Percentiles rank a stretch among this genome's conserved stretches.
phyloP scores from a whole-genome alignment of 1,140 invertebrate species.

The Drosophila erecta region DNA sequence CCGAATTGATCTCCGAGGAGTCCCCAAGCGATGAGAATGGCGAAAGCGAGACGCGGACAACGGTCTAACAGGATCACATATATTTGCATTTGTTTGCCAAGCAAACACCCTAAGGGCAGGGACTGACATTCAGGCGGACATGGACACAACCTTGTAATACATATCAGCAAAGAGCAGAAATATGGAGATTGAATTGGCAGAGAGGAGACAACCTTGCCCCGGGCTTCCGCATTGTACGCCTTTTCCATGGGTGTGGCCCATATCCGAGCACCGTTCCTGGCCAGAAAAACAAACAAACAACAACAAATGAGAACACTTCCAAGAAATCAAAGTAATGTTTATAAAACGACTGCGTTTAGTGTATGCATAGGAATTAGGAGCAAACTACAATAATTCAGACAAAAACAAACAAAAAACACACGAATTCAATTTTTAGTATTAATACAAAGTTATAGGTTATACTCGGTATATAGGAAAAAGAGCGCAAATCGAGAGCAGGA shows the following conservation, averaged over 20 bases:
- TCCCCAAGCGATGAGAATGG: conserved; percentile 1
- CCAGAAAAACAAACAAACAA: conserved; percentile 19
- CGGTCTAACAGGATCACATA: conserved; percentile 37
- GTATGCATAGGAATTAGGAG: conserved; percentile 38
- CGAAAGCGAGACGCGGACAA: conserved; percentile 33
- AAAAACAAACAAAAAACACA: conserved; percentile 11
- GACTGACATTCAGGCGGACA: conserved; percentile 9
- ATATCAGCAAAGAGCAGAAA: conserved; percentile 39
- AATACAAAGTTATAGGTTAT: conserved; percentile 30
- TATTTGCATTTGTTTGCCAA: conserved; percentile 57
- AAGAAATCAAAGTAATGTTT: conserved; percentile 66
- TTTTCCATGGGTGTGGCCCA: conserved; percentile 1
- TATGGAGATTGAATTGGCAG: neutral
- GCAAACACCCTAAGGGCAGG: conserved; percentile 21
- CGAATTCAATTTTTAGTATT: conserved; percentile 65
- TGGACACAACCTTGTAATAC: conserved; percentile 48
- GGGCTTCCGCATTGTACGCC: conserved; percentile 31
- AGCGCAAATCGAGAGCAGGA: conserved; percentile 20
- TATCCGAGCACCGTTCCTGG: neutral
- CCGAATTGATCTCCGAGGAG: neutral
- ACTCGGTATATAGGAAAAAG: conserved; percentile 28
- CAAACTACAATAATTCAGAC: conserved; percentile 30
- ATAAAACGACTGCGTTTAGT: conserved; percentile 70
- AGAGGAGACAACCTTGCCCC: conserved; percentile 12
- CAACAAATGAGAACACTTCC: conserved; percentile 52